A percentile compares a stretch with the other conserved stretches of the same genome.
phyloP scores from a whole-genome alignment of 2,113 vertebrate species.

The Cathartes aura region DNA sequence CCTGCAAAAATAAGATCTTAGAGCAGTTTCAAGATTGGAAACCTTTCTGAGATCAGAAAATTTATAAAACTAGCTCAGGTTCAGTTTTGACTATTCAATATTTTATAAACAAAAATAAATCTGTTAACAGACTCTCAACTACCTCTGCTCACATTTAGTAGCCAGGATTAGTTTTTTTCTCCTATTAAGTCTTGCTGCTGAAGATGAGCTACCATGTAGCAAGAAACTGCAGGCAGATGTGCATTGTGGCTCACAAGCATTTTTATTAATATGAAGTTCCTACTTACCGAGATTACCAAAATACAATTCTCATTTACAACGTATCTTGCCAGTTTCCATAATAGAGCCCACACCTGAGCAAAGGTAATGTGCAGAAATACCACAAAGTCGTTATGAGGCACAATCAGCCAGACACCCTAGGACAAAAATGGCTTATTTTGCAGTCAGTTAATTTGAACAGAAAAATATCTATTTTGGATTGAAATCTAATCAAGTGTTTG shows the following conservation, averaged over 20 bases:
- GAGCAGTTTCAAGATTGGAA: background rate
- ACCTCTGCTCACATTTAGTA: background rate
- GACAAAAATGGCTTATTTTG: background rate
- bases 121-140: background rate
- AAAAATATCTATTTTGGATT: background rate
- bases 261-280: background rate
- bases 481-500: constrained; percentile 44
- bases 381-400: background rate
- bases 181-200: background rate
- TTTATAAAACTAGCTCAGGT: background rate
- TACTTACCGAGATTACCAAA: background rate
- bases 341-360: accelerated
- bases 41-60: background rate
- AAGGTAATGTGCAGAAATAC: background rate
- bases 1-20: background rate
- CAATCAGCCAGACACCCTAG: background rate
- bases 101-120: background rate
- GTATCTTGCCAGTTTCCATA: background rate
- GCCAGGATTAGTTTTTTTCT: background rate
- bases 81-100: background rate
- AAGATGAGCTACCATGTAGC: background rate
- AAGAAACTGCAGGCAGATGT: background rate
- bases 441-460: background rate
- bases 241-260: background rate
- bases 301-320: background rate